Evolutionary conservation across 2,113 vertebrate species (phyloP), one percentile per base, ranked within the genome.

Genomic region (Panthera leo): DNA sequence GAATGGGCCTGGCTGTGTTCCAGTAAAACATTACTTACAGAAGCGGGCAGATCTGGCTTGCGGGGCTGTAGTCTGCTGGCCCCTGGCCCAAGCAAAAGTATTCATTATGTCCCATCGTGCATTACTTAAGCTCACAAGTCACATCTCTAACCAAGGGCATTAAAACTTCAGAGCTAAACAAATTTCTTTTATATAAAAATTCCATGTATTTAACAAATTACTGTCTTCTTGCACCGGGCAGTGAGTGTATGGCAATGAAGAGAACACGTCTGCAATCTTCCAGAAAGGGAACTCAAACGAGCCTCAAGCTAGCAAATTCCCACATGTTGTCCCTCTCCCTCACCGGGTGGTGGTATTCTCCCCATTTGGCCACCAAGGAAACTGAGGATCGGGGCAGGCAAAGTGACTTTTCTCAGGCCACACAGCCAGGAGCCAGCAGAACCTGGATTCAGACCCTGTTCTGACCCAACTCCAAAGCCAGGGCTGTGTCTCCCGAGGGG

Each of bases 151-250:
- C 80, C 63, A 94, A 88, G 86, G 86, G 65, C 89, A 91, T 61
- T 53, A 83, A 75, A 90, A 67, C 55, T 94, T 79, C 85, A 78
- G 48, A 85, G 65, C 82, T 85, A 76, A 58, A 88, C 91, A 53
- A 48, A 87, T 78, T 71, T 70, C 80, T 84, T 91, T 80, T 88
- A 53, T 65, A 87, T 70, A 76, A 88, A 92, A 70, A 65, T 61
- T 80, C 85, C 25, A 89, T 63, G 68, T 90, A 68, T 80, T 95
- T 86, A 51, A 85, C 85, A 67, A 94, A 93, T 89, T 21, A 79
- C 36, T 61, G 71, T 34, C 78, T 89, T 83, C 36, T 80, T 58
- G 67, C 7, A 14, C 79, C 12, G 75, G 63, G 55, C 89, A 75
- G 85, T 93, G 67, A 67, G 61, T 23, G 82, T 5, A 21, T 8